Evolutionary conservation across 2,888 invertebrate species (phyloP).

Genomic region (Chrysomela aeneicollis): DNA sequence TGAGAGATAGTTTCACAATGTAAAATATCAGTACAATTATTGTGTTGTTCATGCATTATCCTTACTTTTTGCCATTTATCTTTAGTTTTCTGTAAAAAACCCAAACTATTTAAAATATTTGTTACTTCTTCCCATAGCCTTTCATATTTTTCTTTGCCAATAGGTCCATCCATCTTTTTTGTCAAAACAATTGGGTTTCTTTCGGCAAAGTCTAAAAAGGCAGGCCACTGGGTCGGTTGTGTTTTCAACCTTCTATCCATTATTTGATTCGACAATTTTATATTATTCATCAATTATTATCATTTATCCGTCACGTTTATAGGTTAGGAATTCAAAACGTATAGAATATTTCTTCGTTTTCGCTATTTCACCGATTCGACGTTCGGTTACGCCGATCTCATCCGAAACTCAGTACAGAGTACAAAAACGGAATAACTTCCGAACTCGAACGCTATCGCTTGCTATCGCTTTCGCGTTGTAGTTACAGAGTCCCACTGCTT

Average conservation of each 20-base stretch:
- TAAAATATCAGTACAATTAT: too few relatives aligned
- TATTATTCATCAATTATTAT: too few relatives aligned
- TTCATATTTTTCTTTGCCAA: constrained; percentile 14
- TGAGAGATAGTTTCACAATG: too few relatives aligned
- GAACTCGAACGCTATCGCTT: not conserved
- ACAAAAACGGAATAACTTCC: not conserved
- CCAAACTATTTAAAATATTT: constrained; percentile 8
- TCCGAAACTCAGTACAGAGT: constrained; percentile 3
- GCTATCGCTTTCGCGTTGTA: constrained; percentile 5
- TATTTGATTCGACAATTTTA: too few relatives aligned
- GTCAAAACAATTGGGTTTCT: constrained; percentile 1
- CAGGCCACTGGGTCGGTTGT: not conserved
- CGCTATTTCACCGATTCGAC: not conserved
- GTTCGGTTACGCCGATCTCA: constrained; percentile 4
- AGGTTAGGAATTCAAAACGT: too few relatives aligned
- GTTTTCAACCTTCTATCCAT: too few relatives aligned
- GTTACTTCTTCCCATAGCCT: constrained; percentile 6
- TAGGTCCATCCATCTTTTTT: constrained; percentile 7
- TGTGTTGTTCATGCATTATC: too few relatives aligned
- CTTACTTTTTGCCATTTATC: constrained; percentile 14
- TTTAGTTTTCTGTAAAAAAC: constrained; percentile 4
- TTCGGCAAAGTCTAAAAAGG: constrained; percentile 10
- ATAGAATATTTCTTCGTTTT: not conserved
- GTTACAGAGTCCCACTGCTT: constrained; percentile 16
- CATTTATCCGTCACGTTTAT: too few relatives aligned